Evolutionary conservation across 2,888 invertebrate genomes (phyloP).

Genomic region (Kuschelorhynchus macadamiae): DNA sequence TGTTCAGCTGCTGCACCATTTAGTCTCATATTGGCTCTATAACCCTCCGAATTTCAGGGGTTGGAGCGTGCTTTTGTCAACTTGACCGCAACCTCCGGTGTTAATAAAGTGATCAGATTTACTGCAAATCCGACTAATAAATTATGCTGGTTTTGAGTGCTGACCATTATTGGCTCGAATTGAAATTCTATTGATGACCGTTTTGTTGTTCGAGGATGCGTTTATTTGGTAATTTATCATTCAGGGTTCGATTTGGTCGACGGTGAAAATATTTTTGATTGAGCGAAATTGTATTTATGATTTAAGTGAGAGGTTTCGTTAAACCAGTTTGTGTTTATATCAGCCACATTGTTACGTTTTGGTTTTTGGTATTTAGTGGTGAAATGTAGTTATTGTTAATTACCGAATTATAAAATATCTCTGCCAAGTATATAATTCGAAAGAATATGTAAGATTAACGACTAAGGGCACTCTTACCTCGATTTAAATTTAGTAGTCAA

Average conservation of each 20-base stretch:
- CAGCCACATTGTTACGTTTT: too few relatives aligned
- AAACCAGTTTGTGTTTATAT: too few relatives aligned
- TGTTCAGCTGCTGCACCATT: constrained; percentile 41
- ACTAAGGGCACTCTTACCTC: too few relatives aligned
- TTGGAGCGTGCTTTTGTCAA: constrained; percentile 45
- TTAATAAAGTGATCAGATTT: constrained; percentile 57
- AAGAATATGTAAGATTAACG: too few relatives aligned
- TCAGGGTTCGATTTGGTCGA: constrained; percentile 6
- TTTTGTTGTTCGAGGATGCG: constrained; percentile 36
- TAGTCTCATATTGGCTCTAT: constrained; percentile 26
- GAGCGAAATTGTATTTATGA: too few relatives aligned
- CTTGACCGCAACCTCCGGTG: constrained; percentile 55
- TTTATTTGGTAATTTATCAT: constrained; percentile 38
- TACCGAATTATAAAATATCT: too few relatives aligned
- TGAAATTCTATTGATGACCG: constrained; percentile 43
- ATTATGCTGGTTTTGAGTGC: constrained; percentile 52
- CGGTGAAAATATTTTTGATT: neutral
- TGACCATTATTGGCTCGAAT: constrained; percentile 49
- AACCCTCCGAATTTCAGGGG: constrained; percentile 41
- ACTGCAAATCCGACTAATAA: constrained; percentile 52
- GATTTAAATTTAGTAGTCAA: too few relatives aligned
- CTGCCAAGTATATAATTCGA: too few relatives aligned
- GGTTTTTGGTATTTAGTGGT: too few relatives aligned
- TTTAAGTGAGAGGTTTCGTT: too few relatives aligned
- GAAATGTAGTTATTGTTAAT: too few relatives aligned